Base-by-base conservation (phyloP, 2,888 invertebrate genomes). In the Agrenia bidenticulata region DNA sequence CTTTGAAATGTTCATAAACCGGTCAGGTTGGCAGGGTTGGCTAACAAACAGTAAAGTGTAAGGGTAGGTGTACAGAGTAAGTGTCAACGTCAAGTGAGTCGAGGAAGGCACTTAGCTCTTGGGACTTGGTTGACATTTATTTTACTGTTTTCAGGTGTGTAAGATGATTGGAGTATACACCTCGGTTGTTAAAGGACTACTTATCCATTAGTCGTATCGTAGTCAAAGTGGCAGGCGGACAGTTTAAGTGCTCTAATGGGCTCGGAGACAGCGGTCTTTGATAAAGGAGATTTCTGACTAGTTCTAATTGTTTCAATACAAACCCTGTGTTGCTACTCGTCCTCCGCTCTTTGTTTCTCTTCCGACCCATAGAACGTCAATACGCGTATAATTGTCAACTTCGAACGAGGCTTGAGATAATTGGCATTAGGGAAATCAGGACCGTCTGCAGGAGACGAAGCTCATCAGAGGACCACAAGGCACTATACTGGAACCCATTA, bases 171-270 rank as follows among this genome's bases (percentile, higher is more conserved):
- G 51, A 51, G 51, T 51, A 51, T 51, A 51, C 51, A 51, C 24
- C 51, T 51, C 21, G 7, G 51, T 51, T 51, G 51, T 19, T 64
- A 56, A 59, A 61, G 39, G 62, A 57, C 58, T 65, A 63, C 56
- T 67, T 62, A 55, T 64, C 63, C 70, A 73, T 73, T 65, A 68
- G 63, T 65, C 65, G 57, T 70, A 68, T 70, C 69, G 58, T 63
- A 63, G 66, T 63, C 64, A 67, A 68, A 64, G 69, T 63, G 69
- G 69, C 67, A 62, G 71, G 55, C 67, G 70, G 72, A 72, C 70
- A 70, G 67, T 74, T 74, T 66, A 70, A 71, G 70, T 72, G 68
- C 65, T 67, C 70, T 74, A 74, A 74, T 74, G 74, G 74, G 66
- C 67, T 66, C 59, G 73, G 74, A 74, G 74, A 74, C 74, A 72